These are phyloP conservation scores for Leptodactylus fuscus DNA, from an alignment of 2,113 vertebrate genomes.

Conservation along the genomic window DNA sequence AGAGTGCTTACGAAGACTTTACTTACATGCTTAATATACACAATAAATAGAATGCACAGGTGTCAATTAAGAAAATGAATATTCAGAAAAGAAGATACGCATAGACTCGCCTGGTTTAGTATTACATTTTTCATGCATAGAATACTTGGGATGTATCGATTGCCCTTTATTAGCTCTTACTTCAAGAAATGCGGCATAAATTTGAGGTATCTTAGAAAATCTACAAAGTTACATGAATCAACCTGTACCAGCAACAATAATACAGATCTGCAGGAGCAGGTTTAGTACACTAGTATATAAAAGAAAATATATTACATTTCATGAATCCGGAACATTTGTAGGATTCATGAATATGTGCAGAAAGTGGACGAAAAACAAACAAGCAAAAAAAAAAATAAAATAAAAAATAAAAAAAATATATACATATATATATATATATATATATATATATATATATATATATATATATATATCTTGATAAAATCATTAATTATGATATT, in stretches of 20 bases:
- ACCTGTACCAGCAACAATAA: background rate
- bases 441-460: too few relatives aligned
- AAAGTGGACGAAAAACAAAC: too few relatives aligned
- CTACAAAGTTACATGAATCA: background rate
- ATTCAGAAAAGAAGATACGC: background rate
- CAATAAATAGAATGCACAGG: background rate
- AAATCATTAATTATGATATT: too few relatives aligned
- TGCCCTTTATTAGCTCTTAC: background rate
- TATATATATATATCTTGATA: too few relatives aligned
- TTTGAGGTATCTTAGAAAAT: background rate
- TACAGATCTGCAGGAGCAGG: background rate
- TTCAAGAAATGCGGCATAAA: background rate
- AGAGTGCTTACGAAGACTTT: slow-evolving; percentile 14
- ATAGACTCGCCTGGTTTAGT: background rate
- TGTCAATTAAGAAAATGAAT: background rate
- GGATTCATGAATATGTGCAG: too few relatives aligned
- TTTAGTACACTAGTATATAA: background rate
- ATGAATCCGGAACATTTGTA: too few relatives aligned
- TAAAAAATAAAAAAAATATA: too few relatives aligned
- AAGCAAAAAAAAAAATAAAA: too few relatives aligned
- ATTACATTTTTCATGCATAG: background rate
- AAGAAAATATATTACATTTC: background rate
- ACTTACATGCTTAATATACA: background rate
- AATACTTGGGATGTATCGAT: background rate
- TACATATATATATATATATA: too few relatives aligned